Evolutionary conservation across 1,140 invertebrate species (phyloP), one percentile per base, ranked within the genome.

Genomic region (Parapsyche elsis): DNA sequence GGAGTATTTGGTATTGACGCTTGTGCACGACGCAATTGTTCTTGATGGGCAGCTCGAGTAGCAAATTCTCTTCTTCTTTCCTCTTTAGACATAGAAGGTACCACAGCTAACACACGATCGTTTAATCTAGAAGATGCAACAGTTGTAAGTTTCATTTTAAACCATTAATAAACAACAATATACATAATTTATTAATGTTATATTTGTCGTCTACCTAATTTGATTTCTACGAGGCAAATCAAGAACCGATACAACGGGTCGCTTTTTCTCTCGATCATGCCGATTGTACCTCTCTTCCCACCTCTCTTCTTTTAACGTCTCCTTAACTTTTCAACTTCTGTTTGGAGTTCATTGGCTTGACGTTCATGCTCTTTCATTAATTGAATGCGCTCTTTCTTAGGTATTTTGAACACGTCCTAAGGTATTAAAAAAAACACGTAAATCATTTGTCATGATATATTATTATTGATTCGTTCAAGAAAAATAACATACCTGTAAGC

Each of bases 321-420:
- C 81, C 30, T 57, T 76, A 5, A 87, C 87, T 24, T 84, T 78
- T 89, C 87, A 0, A 85, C 82, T 86, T 86, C 7, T 83, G 76
- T 2, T 85, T 84, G 71, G 0, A 75, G 67, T 64, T 79, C 88
- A 81, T 92, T 90, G 0, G 95, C 96, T 90, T 97, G 95, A 78
- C 95, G 89, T 87, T 98, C 96, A 84, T 97, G 96, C 84, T 97
- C 95, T 85, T 96, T 96, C 94, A 97, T 96, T 86, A 96, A 94
- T 85, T 97, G 94, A 64, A 97, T 94, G 67, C 96, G 91, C 85
- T 98, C 95, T 84, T 97, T 97, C 87, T 98, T 98, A 9, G 98
- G 98, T 85, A 99, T 99, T 86, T 95, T 92, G 85, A 97, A 99
- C 21, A 95, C 92, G 83, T 91, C 90, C 81, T 90, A 86, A n/a